Evolutionary conservation across 2,113 vertebrate species (phyloP), one percentile per base, ranked within the genome.

Genomic region (Mus musculus): DNA sequence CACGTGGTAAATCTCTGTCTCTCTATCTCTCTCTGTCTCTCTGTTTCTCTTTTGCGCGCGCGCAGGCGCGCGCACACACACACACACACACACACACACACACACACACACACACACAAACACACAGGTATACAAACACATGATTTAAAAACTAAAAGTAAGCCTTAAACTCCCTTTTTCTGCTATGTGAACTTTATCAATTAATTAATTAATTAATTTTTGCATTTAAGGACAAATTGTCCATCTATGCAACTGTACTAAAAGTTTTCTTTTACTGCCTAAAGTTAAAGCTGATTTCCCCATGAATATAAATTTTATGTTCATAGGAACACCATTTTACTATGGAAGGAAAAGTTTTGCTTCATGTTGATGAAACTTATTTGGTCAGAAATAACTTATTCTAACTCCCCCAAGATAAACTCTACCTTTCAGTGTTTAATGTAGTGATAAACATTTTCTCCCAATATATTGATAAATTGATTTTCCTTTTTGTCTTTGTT

Each of bases 241-340:
- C 33, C 30, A 46, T 26, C 19, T 54, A 14, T 71, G 7, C 19
- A 49, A 36, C 46, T 7, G 16, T 52, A 88, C 52, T 69, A 30
- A 85, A 65, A 14, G 1, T 20, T 88, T 61, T 2, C 6, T 46
- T 89, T 49, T 77, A 8, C 9, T 92, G 87, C 63, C 16, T 93
- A 75, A 94, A 93, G 61, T n/a, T 87, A 78, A 95, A 39, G 3
- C 5, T 52, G 75, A 49, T 67, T 95, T 89, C 71, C 3, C n/a
- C 87, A 7, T 86, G 22, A 96, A n/a, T 73, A 12, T 39, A 46
- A 56, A 59, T 20, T 85, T 72, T 7, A 72, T 19, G 46, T 52
- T 28, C 20, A 67, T 49, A 46, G 6, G 4, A 65, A 49, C 49
- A 77, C 24, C 75, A 46, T 42, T 75, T 75, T 56, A 39, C n/a